Base-by-base conservation (phyloP, 2,113 vertebrate genomes). In the Aplodontia rufa region DNA sequence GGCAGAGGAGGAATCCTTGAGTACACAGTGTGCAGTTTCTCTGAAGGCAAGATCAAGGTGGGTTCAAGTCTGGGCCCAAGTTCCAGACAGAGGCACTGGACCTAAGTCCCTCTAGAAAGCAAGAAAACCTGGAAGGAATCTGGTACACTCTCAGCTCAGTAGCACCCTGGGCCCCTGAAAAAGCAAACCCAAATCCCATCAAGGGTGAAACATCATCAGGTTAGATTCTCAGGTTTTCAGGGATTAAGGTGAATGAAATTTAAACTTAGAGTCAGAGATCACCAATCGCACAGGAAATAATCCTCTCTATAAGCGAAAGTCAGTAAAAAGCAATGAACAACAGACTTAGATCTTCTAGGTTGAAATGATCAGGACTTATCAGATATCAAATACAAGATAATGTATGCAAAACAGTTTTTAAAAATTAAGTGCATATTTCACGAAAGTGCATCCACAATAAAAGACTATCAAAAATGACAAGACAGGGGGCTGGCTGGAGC, bases 221-320 rank as follows among this genome's bases (percentile, higher is more conserved):
- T 80, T 71, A 64, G 75, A 60, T 22, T 49, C 37, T 72, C 28
- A 66, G 14, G 11, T 62, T 82, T 83, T 85, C 49, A 53, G 22
- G 30, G 17, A 78, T 91, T 86, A 87, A 58, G 55, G 84, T 68
- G 28, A 84, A 90, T 71, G 40, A 90, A 81, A 95, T 86, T 40
- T 64, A 75, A 83, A 64, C 51, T 88, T 94, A 40, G 28, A 91
- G 79, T 53, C 69, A 40, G 62, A 95, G 90, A 82, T 86, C 78
- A 83, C 35, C 74, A 55, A 30, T 83, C 19, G 86, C 6, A 82
- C 3, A 93, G 53, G 32, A 93, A 95, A 80, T 83, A 90, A 89
- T 92, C 37, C 42, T 69, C 19, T 51, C 71, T n/a, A 3, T 60
- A 89, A 89, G 42, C 49, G 32, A 92, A 35, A 74, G 72, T 51